Evolutionary conservation across 1,140 invertebrate species (phyloP), one percentile per base, ranked within the genome.

Genomic region (Danaus plexippus): DNA sequence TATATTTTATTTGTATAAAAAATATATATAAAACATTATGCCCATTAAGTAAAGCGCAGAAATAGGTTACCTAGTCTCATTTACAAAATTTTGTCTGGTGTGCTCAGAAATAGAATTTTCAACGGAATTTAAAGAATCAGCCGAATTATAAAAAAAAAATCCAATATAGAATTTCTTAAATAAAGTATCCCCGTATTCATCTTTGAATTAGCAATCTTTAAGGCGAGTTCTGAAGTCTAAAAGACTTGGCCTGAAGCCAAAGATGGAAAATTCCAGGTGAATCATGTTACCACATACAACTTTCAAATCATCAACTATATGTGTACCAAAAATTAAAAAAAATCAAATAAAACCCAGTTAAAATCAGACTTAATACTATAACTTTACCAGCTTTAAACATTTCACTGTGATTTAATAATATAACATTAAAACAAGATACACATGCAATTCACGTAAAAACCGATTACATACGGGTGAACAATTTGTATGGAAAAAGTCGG

Each of bases 231-330:
- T 51, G 50, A 58, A 63, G 57, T 63, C 56, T 60, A 61, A 57
- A 59, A 54, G 59, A 44, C 44, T 67, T 67, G 65, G 65, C 53
- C 22, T 41, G 43, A 46, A 58, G 61, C 65, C 65, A 66, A 57
- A 52, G 54, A 54, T 53, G 58, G 57, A 61, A 61, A 67, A 61
- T 46, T 59, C 53, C 61, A 63, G 65, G 65, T 64, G 64, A 67
- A 59, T 59, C 61, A 40, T 59, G 49, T 22, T 46, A 60, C 58
- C 53, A 54, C 54, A 56, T 61, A 61, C 52, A 61, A 46, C 49
- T 61, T 55, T 61, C 47, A 55, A 55, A 55, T 44, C 40, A 43
- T 58, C 22, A 58, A 47, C 12, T 54, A 46, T 43, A 54, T 54
- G 18, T 46, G 43, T 52, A 43, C 11, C 11, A 50, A 43, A 52